A percentile compares a stretch with the other conserved stretches of the same genome.
Conservation (phyloP, 2,797 vertebrate genomes). For the Anguilla obscura region DNA sequence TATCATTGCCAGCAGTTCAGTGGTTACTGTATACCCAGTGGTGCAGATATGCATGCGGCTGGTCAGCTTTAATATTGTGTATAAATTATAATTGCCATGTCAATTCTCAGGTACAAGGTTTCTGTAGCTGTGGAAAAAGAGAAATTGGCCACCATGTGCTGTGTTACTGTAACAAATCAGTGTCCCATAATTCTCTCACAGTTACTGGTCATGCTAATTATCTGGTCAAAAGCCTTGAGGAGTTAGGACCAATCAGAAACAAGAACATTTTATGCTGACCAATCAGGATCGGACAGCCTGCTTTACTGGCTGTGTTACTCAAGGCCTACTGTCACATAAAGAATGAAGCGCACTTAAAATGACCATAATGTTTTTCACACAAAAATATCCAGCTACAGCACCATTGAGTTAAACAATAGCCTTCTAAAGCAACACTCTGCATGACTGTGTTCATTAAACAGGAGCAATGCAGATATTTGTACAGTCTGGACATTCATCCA, state of each 20-base stretch:
- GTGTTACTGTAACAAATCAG: neutral
- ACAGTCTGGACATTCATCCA: neutral
- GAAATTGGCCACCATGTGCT: neutral
- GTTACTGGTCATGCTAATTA: neutral
- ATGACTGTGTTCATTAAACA: neutral
- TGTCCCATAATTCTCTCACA: conserved; percentile 3
- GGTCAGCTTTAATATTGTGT: neutral
- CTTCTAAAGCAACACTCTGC: neutral
- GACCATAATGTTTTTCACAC: neutral
- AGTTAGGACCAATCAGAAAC: conserved; percentile 11
- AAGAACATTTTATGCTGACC: neutral
- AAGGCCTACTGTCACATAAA: neutral
- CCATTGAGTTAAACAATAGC: neutral
- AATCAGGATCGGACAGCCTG: neutral
- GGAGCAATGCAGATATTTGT: neutral
- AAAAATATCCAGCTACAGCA: neutral
- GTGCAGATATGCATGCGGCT: neutral
- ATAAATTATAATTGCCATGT: neutral
- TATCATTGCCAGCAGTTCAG: neutral
- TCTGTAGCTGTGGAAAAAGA: neutral
- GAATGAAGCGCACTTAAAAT: neutral
- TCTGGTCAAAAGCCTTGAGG: neutral
- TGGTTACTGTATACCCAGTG: neutral
- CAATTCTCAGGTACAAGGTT: too few relatives aligned
- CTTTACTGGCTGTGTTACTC: neutral